Evolutionary conservation across 2,113 vertebrate genomes (phyloP).

Genomic region (Trogon surrucura): DNA sequence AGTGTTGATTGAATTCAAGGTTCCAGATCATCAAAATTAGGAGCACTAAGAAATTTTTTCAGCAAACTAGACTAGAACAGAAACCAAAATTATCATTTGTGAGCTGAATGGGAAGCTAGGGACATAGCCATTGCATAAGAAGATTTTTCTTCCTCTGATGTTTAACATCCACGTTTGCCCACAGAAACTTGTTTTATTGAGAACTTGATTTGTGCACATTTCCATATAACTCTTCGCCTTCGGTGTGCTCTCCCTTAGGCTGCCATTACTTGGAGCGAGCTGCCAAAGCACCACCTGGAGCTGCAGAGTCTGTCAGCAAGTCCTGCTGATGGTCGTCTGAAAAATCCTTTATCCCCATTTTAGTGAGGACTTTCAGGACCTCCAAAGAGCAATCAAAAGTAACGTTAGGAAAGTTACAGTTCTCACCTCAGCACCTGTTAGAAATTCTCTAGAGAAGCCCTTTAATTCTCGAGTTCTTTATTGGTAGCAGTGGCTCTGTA

Average conservation of each 20-base stretch:
- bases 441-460: not conserved
- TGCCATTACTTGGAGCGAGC: not conserved
- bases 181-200: not conserved
- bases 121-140: not conserved
- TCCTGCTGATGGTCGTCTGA: not conserved
- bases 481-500: not conserved
- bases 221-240: not conserved
- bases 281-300: not conserved
- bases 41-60: not conserved
- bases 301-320: not conserved
- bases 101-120: not conserved
- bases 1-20: not conserved
- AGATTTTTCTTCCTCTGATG: not conserved
- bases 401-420: not conserved
- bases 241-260: not conserved
- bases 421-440: not conserved
- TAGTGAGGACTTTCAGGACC: rapidly evolving
- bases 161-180: not conserved
- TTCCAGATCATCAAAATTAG: not conserved
- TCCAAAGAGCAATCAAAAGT: not conserved
- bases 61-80: not conserved
- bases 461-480: not conserved
- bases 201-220: not conserved
- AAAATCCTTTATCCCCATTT: not conserved
- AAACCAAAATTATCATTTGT: not conserved